Evolutionary conservation across 2,888 invertebrate species (phyloP), one percentile per base, ranked within the genome.

Genomic region (Muscina levida): DNA sequence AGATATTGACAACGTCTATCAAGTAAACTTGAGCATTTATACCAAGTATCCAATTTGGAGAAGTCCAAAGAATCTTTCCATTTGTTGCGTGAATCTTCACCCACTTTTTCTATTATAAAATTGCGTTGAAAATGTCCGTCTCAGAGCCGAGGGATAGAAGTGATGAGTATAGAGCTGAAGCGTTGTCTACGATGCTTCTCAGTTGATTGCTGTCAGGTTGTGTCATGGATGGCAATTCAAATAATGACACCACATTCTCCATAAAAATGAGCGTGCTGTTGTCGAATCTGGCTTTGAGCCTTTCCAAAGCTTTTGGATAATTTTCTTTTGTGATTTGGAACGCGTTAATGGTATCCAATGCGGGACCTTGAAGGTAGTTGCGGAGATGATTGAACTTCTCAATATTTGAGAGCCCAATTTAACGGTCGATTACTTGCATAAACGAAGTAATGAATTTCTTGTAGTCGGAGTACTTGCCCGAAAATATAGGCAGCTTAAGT

Each of bases 21-120:
- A 1, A 82, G 56, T 13, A 77, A 11, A 15, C 24, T 72, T 0
- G 73, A 19, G 42, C 78, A 82, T 13, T 82, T 51, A 11, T 73
- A 37, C 76, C 76, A 83, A 15, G 73, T 66, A n/a, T 77, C 76
- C 10, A 78, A 24, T 13, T 74, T 72, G 1, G 8, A 37, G 19
- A 74, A 79, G 31, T 82, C 72, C 19, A 79, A 68, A 1, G 77
- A 65, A 5, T 82, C 75, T 19, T 82, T 79, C 81, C 77, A 82
- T 31, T 70, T 79, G 1, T 39, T 62, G 65, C 37, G 62, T 2
- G 72, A 76, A 19, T 73, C 74, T 1, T 71, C 26, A 19, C 80
- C 48, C 19, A 26, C 68, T 71, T 65, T 68, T 10, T 75, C 17
- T 42, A 79, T 37, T 39, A 79, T 77, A 1, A 74, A 68, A 65